Conservation (phyloP, 2,888 invertebrate species). For the Sinopyrophorus schimmeli region DNA sequence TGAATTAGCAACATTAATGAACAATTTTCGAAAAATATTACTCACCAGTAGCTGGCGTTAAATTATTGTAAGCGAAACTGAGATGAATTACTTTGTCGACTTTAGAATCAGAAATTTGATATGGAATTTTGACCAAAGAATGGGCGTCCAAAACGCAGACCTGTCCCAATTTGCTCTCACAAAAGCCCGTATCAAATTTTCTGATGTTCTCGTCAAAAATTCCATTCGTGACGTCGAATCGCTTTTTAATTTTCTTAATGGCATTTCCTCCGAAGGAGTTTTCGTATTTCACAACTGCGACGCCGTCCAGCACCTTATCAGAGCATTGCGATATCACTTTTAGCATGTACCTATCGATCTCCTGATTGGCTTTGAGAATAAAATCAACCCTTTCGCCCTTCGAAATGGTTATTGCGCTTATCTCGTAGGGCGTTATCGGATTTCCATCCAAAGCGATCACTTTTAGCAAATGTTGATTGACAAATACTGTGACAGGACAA, state of each 20-base stretch:
- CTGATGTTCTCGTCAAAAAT: slow-evolving; percentile 27
- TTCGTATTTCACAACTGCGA: slow-evolving; percentile 59
- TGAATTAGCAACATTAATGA: background rate
- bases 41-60: too few species aligned
- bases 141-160: slow-evolving; percentile 65
- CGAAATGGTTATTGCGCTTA: slow-evolving; percentile 61
- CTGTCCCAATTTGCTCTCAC: slow-evolving; percentile 52
- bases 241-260: slow-evolving; percentile 4
- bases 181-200: slow-evolving; percentile 46
- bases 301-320: slow-evolving; percentile 58
- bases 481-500: slow-evolving; percentile 68
- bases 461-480: slow-evolving; percentile 67
- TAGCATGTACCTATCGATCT: slow-evolving; percentile 64
- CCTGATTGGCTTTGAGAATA: slow-evolving; percentile 66
- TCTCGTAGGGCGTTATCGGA: slow-evolving; percentile 62
- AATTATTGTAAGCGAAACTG: slow-evolving; percentile 68
- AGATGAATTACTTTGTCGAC: slow-evolving; percentile 67
- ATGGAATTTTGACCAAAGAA: slow-evolving; percentile 59
- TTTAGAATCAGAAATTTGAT: slow-evolving; percentile 54
- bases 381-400: slow-evolving; percentile 80
- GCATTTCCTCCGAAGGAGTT: slow-evolving; percentile 28
- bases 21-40: too few species aligned
- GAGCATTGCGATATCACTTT: slow-evolving; percentile 60
- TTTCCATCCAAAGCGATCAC: slow-evolving; percentile 74
- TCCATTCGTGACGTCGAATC: background rate